Conservation (phyloP, 2,113 vertebrate species). For the Anas platyrhynchos region DNA sequence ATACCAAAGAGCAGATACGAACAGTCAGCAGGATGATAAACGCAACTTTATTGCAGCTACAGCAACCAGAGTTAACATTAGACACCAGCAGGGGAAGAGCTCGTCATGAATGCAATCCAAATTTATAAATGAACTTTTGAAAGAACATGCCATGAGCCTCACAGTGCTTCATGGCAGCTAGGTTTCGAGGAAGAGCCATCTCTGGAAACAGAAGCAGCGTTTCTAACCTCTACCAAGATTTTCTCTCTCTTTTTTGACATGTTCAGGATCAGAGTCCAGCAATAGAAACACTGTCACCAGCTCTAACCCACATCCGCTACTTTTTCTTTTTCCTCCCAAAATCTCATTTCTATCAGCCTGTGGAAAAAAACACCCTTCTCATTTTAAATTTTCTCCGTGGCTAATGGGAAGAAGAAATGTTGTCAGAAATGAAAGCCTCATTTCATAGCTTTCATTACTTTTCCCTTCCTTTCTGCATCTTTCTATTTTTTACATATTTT, state of each 20-base stretch:
- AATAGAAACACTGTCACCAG: not conserved
- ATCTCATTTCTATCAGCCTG: not conserved
- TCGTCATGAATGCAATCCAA: not conserved
- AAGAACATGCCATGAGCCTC: not conserved
- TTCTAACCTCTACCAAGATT: not conserved
- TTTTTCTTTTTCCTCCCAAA: not conserved
- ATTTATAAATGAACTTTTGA: not conserved
- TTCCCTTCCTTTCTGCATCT: not conserved
- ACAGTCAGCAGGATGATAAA: not conserved
- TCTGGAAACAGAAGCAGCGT: not conserved
- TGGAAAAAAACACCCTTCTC: not conserved
- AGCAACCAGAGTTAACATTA: not conserved
- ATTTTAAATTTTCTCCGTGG: not conserved
- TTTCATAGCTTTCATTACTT: not conserved
- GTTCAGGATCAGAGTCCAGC: not conserved
- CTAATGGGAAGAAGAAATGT: not conserved
- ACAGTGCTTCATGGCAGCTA: accelerated
- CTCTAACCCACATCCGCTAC: not conserved
- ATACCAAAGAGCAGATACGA: not conserved
- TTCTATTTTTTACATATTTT: not conserved
- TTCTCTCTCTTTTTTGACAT: not conserved
- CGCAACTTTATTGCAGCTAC: not conserved
- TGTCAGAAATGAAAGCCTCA: not conserved
- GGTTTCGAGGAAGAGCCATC: not conserved
- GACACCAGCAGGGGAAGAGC: not conserved